Base-by-base conservation (phyloP, 2,888 invertebrate genomes). In the Boloria euphrosyne region DNA sequence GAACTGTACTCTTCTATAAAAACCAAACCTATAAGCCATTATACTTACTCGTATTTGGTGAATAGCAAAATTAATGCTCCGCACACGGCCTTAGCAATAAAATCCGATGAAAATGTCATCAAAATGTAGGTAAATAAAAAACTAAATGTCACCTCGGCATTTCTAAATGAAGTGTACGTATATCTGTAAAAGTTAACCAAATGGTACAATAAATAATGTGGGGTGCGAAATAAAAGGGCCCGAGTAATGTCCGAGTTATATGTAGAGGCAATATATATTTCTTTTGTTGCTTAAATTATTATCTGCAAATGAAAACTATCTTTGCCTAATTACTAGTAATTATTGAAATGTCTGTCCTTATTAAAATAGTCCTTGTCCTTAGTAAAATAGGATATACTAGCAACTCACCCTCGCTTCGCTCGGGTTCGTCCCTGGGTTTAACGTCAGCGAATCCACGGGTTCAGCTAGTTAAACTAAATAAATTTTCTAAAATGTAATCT, bases 71-170 rank as follows among this genome's bases (percentile, higher is more conserved):
- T 90, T 90, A 90, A 90, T 90, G 90, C 89, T 86, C 86, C 90
- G 89, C 87, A 85, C 84, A 86, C 83, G 79, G 78, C 80, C 76
- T 79, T 76, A 78, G 81, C 84, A 81, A 89, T 90, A 90, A 90
- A 89, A 88, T 84, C 79, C 65, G 54, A 76, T 78, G 82, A 71
- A 90, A 92, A 91, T 91, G 91, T 82, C 91, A 90, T 82, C 85
- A 84, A 87, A 90, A 89, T 85, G 89, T 88, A 86, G 90, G 88
- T 91, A 91, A 92, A 90, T 89, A 87, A 87, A 81, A 76, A 76
- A 75, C 73, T 71, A 90, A 92, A 92, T 88, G 91, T 75, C 90
- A 89, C 77, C 76, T 72, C 80, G 89, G 74, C 87, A 86, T 88
- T 89, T 85, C 71, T 73, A 76, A 81, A 73, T 71, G 74, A 72